These are phyloP conservation scores for Chymomyza procnemis DNA, from an alignment of 2,888 invertebrate genomes.

Conservation along the genomic window DNA sequence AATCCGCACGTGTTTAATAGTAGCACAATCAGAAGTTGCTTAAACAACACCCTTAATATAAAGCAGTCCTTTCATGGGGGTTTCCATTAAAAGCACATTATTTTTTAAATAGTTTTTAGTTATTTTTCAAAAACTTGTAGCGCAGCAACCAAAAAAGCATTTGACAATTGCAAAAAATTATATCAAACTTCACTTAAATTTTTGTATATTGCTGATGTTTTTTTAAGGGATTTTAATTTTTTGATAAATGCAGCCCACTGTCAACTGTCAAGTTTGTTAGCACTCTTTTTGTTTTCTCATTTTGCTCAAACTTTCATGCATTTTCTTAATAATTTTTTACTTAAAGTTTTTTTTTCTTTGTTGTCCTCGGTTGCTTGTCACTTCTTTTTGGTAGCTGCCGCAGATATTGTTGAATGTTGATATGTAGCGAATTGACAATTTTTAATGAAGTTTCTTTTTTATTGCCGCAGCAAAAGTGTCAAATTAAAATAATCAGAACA, in stretches of 20 bases:
- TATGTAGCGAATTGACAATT: conserved; percentile 54
- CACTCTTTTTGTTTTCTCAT: neutral
- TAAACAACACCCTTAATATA: too few relatives aligned
- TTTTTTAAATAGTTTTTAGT: too few relatives aligned
- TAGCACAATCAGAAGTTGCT: too few relatives aligned
- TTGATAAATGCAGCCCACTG: conserved; percentile 9
- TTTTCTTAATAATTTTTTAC: neutral
- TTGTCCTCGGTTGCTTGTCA: conserved; percentile 4
- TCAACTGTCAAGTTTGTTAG: conserved; percentile 7
- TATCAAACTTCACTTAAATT: too few relatives aligned
- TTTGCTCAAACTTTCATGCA: neutral
- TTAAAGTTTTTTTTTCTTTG: conserved; percentile 2
- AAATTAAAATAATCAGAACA: conserved; percentile 74
- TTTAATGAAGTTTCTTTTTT: conserved; percentile 65
- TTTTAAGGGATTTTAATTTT: neutral
- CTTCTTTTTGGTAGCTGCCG: conserved; percentile 1
- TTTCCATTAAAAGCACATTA: too few relatives aligned
- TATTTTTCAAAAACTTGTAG: too few relatives aligned
- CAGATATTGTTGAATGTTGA: neutral
- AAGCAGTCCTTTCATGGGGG: too few relatives aligned
- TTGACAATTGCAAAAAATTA: too few relatives aligned
- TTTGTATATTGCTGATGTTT: too few relatives aligned
- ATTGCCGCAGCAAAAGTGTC: conserved; percentile 59
- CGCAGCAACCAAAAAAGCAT: too few relatives aligned
- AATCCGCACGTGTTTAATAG: too few relatives aligned